These are phyloP conservation scores for Parascotia fuliginaria DNA, from an alignment of 2,888 invertebrate species.

Conservation along the genomic window DNA sequence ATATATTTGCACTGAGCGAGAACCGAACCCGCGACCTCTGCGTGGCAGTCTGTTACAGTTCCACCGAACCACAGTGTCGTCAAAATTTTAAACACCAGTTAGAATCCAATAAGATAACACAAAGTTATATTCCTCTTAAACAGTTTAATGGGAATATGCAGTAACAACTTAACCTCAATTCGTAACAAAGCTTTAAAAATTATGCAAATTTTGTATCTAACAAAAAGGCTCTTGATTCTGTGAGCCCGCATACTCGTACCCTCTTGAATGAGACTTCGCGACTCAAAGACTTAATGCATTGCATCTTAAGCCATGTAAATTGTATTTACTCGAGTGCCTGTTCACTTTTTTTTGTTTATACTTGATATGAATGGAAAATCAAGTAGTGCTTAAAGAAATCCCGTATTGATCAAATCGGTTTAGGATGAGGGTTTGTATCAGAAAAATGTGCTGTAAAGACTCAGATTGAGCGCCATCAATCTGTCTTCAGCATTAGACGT, in stretches of 20 bases:
- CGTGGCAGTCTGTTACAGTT: too few species aligned
- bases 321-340: conserved; percentile 36
- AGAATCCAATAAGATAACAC: neutral
- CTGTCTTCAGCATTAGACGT: too few species aligned
- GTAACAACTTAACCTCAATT: conserved; percentile 42
- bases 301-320: conserved; percentile 41
- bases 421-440: too few species aligned
- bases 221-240: conserved; percentile 43
- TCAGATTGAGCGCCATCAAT: too few species aligned
- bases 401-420: conserved; percentile 13
- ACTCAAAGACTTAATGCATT: conserved; percentile 37
- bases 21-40: too few species aligned
- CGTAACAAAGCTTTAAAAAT: conserved; percentile 35
- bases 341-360: conserved; percentile 40
- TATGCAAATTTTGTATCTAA: conserved; percentile 59
- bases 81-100: neutral
- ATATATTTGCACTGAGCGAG: too few species aligned
- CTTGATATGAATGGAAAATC: conserved; percentile 33
- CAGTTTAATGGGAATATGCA: too few species aligned
- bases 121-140: neutral
- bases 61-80: too few species aligned
- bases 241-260: conserved; percentile 65
- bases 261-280: conserved; percentile 30
- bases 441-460: too few species aligned
- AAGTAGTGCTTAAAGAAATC: conserved; percentile 26